Evolutionary conservation across 2,113 vertebrate genomes (phyloP).

Genomic region (Gallinago paraguaiae): DNA sequence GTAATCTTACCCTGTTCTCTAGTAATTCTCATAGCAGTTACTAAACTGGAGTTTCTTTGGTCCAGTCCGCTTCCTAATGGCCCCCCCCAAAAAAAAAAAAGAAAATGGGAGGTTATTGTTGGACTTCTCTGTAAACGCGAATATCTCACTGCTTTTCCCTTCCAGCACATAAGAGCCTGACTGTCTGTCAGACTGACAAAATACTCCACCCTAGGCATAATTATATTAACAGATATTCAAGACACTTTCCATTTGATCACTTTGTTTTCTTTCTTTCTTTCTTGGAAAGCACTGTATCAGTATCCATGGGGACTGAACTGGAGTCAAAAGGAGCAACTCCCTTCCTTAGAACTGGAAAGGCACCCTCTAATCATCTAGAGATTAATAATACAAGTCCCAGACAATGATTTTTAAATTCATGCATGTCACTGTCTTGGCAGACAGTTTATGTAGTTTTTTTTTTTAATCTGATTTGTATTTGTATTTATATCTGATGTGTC

Average conservation of each 20-base stretch:
- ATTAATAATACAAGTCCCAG: background rate
- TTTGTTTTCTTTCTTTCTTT: background rate
- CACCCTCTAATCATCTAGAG: background rate
- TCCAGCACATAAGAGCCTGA: background rate
- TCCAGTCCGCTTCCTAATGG: background rate
- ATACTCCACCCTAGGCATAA: constrained; percentile 10
- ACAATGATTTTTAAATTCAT: background rate
- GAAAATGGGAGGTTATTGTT: background rate
- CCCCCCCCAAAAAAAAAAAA: constrained; percentile 3
- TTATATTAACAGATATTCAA: constrained; percentile 1
- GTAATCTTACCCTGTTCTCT: background rate
- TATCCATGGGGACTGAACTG: background rate
- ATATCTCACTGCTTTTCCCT: constrained; percentile 1
- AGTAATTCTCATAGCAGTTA: background rate
- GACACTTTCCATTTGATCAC: background rate
- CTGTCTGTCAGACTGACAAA: background rate
- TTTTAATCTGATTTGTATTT: background rate
- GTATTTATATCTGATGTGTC: background rate
- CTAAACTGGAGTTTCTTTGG: background rate
- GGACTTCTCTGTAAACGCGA: background rate
- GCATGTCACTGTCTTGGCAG: background rate
- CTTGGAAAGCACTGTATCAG: background rate
- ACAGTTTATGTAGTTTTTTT: background rate
- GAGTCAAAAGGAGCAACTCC: constrained; percentile 15
- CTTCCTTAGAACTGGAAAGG: constrained; percentile 14